Conservation (phyloP, 2,888 invertebrate species). For the Ormyrus labotus region DNA sequence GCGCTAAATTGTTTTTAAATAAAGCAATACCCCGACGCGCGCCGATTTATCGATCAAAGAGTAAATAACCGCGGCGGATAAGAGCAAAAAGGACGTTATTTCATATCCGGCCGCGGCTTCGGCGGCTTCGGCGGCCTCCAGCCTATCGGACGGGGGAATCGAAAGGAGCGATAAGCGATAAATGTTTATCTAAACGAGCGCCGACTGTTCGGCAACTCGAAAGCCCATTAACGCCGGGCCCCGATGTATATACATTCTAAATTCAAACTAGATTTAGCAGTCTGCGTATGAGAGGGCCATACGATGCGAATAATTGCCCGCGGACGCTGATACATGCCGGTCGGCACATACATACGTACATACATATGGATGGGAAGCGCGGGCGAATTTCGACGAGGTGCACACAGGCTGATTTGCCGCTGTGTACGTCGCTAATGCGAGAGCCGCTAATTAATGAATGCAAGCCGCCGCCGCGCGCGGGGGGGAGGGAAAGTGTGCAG, state of each 20-base stretch:
- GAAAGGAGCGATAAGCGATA: background rate
- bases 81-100: no score
- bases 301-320: constrained; percentile 20
- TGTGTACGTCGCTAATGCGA: constrained; percentile 23
- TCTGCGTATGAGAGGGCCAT: constrained; percentile 8
- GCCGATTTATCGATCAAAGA: no score
- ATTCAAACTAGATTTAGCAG: constrained; percentile 45
- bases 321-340: background rate
- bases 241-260: constrained; percentile 24
- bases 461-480: background rate
- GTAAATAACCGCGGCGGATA: no score
- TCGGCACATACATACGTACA: background rate
- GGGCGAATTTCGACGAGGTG: no score
- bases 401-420: background rate
- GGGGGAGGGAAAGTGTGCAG: background rate
- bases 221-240: constrained; percentile 32
- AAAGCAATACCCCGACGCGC: no score
- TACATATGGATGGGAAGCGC: background rate
- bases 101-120: no score
- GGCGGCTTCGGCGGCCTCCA: no score
- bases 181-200: constrained; percentile 5
- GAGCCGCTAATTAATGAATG: constrained; percentile 52
- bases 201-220: constrained; percentile 8
- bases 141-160: no score
- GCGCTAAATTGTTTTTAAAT: no score